phyloP scores from a whole-genome alignment of 2,113 vertebrate species.

The Ifrita kowaldi region DNA sequence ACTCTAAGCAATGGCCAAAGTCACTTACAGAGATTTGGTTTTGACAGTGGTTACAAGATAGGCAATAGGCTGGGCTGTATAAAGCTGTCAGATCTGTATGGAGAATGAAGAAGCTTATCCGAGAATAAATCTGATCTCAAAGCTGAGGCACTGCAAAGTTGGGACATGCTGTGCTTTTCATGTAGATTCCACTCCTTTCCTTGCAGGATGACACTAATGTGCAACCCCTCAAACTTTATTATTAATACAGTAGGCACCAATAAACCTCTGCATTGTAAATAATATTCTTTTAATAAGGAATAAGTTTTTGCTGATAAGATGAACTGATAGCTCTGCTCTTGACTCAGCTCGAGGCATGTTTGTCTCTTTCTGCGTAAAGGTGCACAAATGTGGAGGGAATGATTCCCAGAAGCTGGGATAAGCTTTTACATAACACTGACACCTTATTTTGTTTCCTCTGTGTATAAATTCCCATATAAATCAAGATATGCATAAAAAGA shows the following conservation, averaged over 20 bases:
- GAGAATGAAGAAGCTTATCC: not conserved
- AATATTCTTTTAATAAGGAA: not conserved
- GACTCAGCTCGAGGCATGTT: not conserved
- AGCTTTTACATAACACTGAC: not conserved
- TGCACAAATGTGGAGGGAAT: not conserved
- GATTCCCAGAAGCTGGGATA: not conserved
- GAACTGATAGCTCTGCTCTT: not conserved
- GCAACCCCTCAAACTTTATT: not conserved
- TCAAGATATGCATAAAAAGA: not conserved
- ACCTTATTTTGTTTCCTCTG: not conserved
- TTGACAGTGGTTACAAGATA: not conserved
- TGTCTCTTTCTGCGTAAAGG: not conserved
- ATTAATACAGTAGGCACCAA: not conserved
- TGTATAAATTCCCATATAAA: not conserved
- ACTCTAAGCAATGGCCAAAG: not conserved
- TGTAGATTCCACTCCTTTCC: not conserved
- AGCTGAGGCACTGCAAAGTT: not conserved
- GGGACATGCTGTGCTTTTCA: not conserved
- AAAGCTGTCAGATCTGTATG: not conserved
- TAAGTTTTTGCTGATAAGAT: not conserved
- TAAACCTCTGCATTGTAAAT: not conserved
- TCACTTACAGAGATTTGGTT: not conserved
- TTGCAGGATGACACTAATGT: not conserved
- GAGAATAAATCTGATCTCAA: not conserved
- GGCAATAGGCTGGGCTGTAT: not conserved